Base-by-base conservation (phyloP, 2,797 vertebrate species). In the Spinus pinus region DNA sequence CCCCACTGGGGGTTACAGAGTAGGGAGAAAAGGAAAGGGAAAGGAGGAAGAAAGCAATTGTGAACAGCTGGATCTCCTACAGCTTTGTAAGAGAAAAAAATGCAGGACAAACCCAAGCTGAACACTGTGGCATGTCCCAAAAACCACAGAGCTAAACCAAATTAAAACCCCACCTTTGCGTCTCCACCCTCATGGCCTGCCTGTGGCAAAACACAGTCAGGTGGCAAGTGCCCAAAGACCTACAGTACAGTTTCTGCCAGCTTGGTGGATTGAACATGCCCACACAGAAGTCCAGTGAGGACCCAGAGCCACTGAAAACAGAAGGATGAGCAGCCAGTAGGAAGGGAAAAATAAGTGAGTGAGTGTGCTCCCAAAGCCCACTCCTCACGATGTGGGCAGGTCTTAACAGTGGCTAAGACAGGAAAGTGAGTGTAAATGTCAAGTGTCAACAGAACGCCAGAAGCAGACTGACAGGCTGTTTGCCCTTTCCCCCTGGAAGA, bases 21-120 rank as follows among this genome's bases (percentile, higher is more conserved):
- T 0, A 1, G 17, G 8, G 31, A 10, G 14, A 50, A 58, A 28
- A 67, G 8, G 17, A n/a, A 42, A 74, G 21, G 0, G 0, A 67
- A 75, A 61, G 37, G 41, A 41, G 7, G 4, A 81, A 44, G 24
- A 62, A 20, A 62, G 5, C 27, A 80, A 37, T 14, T 47, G 24
- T 51, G 21, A 51, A 75, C 62, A 41, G 41, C 9, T 31, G 2
- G 4, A 33, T 60, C 15, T 41, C 41, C 35, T 33, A 51, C 41
- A 50, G 25, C 24, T 54, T 79, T 65, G 24, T 37, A 8, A 35
- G 2, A 53, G 19, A 27, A 69, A 90, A 80, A 69, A 28, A 33
- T 3, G 21, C 0, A 58, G 13, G 33, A 44, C 18, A 69, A 91
- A 72, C 17, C 28, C 37, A 51, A 54, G 47, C 20, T 42, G 47